Evolutionary conservation across 2,797 vertebrate genomes (phyloP).

Genomic region (Cichlasoma orientale): DNA sequence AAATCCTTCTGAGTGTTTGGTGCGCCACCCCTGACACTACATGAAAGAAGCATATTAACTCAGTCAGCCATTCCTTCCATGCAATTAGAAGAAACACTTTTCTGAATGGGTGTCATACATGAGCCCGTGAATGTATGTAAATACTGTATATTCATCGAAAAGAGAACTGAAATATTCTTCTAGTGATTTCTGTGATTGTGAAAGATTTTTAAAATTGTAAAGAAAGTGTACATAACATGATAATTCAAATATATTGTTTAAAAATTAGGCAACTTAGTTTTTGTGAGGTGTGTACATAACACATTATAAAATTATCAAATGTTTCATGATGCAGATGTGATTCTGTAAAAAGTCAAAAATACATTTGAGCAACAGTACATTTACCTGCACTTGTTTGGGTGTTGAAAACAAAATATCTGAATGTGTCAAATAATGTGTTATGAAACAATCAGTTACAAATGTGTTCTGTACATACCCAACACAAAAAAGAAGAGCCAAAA

Average conservation of each 20-base stretch:
- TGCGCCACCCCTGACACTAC: slow-evolving; percentile 25
- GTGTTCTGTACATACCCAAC: slow-evolving; percentile 53
- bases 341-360: not conserved
- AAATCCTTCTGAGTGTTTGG: slow-evolving; percentile 17
- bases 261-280: slow-evolving; percentile 25
- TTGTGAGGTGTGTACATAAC: slow-evolving; percentile 49
- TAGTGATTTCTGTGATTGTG: slow-evolving; percentile 84
- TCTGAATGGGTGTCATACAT: slow-evolving; percentile 77
- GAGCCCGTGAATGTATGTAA: slow-evolving; percentile 96
- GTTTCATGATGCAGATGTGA: slow-evolving; percentile 21
- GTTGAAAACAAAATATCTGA: not conserved
- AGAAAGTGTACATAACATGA: slow-evolving; percentile 88
- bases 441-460: slow-evolving; percentile 38
- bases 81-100: slow-evolving; percentile 68
- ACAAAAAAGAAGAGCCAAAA: slow-evolving; percentile 55
- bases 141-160: slow-evolving; percentile 85
- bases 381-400: not conserved
- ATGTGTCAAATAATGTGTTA: not conserved
- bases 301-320: slow-evolving; percentile 24
- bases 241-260: slow-evolving; percentile 80
- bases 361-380: not conserved
- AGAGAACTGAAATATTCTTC: slow-evolving; percentile 76
- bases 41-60: slow-evolving; percentile 43
- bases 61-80: slow-evolving; percentile 85
- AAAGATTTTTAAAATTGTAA: slow-evolving; percentile 85